These are phyloP conservation scores for Brachionus rotundiformis DNA, from an alignment of 1,140 invertebrate genomes.

Conservation along the genomic window DNA sequence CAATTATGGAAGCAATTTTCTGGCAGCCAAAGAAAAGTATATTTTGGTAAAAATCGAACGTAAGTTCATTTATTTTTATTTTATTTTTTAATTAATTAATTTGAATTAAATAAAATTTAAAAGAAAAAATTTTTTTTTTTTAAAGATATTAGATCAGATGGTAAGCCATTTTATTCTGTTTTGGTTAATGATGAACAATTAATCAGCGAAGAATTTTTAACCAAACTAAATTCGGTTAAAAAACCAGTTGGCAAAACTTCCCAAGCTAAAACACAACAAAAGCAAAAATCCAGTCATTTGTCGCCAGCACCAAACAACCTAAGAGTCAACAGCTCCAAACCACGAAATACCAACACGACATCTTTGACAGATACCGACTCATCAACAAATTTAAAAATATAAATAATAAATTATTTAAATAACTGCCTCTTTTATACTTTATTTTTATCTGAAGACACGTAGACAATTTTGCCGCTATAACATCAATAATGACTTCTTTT, in stretches of 20 bases:
- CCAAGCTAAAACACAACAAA: neutral
- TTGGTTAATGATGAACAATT: constrained; percentile 15
- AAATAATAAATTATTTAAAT: constrained; percentile 2
- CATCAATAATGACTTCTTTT: neutral
- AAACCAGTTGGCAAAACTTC: neutral
- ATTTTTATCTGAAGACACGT: neutral
- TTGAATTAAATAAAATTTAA: neutral
- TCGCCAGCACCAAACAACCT: neutral
- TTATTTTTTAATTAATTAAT: neutral
- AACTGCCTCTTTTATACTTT: neutral
- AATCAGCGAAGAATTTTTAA: constrained; percentile 27
- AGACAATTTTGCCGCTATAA: neutral
- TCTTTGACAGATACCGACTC: constrained; percentile 7
- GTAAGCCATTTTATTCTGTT: constrained; percentile 1
- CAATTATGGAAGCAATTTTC: constrained; percentile 4
- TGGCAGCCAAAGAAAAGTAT: constrained; percentile 28
- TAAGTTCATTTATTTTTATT: neutral
- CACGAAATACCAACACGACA: neutral
- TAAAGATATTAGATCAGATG: constrained; percentile 4
- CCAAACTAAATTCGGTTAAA: constrained; percentile 31
- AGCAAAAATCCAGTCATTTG: neutral
- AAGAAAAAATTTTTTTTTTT: neutral
- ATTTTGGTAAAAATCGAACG: constrained; percentile 38
- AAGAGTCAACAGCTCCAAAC: neutral
- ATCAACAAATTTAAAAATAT: neutral